Evolutionary conservation across 1,140 invertebrate species (phyloP).

Genomic region (Rhagoletis pomonella): DNA sequence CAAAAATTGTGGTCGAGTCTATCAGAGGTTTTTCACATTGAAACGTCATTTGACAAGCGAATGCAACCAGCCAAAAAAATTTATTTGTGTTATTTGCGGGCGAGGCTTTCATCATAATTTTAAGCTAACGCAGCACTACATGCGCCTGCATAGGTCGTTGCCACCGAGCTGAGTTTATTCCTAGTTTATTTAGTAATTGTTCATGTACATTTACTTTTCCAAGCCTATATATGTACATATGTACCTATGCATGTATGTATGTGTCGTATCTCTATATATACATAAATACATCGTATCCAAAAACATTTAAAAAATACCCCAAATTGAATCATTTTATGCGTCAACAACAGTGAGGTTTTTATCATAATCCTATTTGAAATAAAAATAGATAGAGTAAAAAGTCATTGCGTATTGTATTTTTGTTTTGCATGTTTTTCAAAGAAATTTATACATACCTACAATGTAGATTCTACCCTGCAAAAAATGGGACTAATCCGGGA

Average conservation of each 20-base stretch:
- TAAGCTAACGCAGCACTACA: constrained; percentile 73
- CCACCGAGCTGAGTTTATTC: not conserved
- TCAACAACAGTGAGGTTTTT: no score
- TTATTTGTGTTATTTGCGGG: constrained; percentile 73
- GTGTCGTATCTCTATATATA: not conserved
- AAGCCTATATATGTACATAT: not conserved
- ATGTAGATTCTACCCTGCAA: no score
- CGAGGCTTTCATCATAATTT: constrained; percentile 76
- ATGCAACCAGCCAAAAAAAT: constrained; percentile 76
- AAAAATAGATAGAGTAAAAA: no score
- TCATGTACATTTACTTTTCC: not conserved
- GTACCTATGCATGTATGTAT: constrained; percentile 22
- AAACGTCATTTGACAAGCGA: constrained; percentile 77
- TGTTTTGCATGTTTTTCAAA: no score
- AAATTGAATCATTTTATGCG: no score
- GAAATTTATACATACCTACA: no score
- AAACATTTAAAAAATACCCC: no score
- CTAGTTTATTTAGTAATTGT: not conserved
- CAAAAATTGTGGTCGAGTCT: constrained; percentile 77
- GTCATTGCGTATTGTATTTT: no score
- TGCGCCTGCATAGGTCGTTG: constrained; percentile 53
- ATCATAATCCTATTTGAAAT: no score
- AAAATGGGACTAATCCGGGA: no score
- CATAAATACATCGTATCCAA: no score
- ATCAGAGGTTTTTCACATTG: constrained; percentile 76